Percentiles rank a stretch among this genome's conserved stretches.
phyloP scores from a whole-genome alignment of 2,113 vertebrate genomes.

The Eolophus roseicapilla region DNA sequence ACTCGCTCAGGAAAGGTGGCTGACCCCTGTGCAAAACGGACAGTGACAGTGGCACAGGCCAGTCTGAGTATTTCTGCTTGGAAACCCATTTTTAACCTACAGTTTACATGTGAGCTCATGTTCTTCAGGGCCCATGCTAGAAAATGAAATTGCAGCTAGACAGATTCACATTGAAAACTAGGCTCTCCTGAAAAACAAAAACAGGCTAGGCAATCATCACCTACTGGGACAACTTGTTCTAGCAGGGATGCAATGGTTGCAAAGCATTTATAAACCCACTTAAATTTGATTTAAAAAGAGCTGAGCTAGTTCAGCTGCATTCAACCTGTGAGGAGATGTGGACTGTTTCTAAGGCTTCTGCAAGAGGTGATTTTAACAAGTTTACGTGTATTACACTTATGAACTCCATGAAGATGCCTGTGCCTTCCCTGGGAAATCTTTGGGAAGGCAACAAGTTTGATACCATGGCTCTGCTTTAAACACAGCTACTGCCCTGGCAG shows the following conservation, averaged over 20 bases:
- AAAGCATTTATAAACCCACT: background rate
- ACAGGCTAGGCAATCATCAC: background rate
- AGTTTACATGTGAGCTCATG: background rate
- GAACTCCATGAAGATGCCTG: background rate
- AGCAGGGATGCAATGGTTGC: background rate
- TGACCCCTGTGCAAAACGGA: background rate
- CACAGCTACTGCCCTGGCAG: background rate
- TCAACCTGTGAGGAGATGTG: background rate
- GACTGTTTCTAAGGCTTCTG: background rate
- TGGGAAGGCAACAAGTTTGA: background rate
- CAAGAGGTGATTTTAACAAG: background rate
- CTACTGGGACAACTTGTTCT: constrained; percentile 5
- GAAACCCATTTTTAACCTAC: background rate
- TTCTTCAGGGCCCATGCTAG: background rate
- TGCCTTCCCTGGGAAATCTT: background rate
- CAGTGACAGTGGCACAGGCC: fast-evolving
- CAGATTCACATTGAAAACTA: background rate
- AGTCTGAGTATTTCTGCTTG: background rate
- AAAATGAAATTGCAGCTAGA: background rate
- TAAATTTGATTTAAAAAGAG: constrained; percentile 1
- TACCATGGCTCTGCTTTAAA: background rate
- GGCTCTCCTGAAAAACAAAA: background rate
- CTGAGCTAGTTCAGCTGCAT: background rate
- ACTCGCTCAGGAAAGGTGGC: background rate
- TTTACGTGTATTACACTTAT: background rate